phyloP scores from a whole-genome alignment of 2,888 invertebrate species.

The Bimastos eiseni region DNA sequence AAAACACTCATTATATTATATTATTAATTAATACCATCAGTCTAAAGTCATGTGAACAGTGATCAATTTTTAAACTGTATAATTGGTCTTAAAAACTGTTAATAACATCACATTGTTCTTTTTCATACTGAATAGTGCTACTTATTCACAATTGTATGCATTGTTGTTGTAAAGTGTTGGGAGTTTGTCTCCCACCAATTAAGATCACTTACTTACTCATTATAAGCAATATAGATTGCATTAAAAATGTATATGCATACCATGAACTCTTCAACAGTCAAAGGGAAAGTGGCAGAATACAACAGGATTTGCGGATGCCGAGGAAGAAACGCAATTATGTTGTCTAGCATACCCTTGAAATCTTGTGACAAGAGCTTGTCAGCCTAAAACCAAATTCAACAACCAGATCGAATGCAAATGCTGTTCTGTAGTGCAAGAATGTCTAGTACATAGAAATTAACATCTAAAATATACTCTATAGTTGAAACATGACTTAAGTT shows the following conservation, averaged over 20 bases:
- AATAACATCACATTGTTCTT: too few relatives aligned
- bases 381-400: conserved; percentile 67
- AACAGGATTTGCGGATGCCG: conserved; percentile 93
- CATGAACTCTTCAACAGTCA: conserved; percentile 98
- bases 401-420: not conserved
- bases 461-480: not conserved
- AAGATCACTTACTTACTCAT: not conserved
- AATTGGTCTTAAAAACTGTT: too few relatives aligned
- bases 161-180: too few relatives aligned
- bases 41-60: too few relatives aligned
- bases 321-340: conserved; percentile 89
- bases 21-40: too few relatives aligned
- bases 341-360: conserved; percentile 98
- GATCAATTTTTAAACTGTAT: too few relatives aligned
- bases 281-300: conserved; percentile 97
- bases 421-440: not conserved
- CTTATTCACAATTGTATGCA: too few relatives aligned
- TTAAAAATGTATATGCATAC: conserved; percentile 50
- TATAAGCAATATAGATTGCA: not conserved
- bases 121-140: too few relatives aligned
- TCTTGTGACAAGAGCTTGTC: conserved; percentile 98
- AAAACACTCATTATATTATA: too few relatives aligned
- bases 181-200: not conserved
- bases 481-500: not conserved
- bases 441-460: not conserved